Evolutionary conservation across 2,797 vertebrate species (phyloP), one percentile per base, ranked within the genome.

Genomic region (Anguilla anguilla): DNA sequence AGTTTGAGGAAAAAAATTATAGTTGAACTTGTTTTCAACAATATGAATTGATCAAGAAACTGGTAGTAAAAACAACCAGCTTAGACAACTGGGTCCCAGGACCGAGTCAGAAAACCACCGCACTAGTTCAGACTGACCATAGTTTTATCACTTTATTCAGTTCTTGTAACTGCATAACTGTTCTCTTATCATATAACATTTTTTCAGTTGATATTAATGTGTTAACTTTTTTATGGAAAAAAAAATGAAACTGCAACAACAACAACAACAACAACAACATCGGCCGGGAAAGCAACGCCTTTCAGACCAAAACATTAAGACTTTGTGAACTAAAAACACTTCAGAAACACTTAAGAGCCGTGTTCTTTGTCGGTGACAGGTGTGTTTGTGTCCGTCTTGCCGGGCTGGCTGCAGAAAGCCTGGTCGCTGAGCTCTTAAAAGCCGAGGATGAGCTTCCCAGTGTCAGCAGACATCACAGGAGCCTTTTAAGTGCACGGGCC

Each of bases 401-500:
- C 1, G 93, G 91, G 91, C 84, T 87, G 93, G 93, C 94, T 94
- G 92, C 90, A 86, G 92, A 92, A 90, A 94, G 95, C 95, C 93
- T 93, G 94, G 93, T 93, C 89, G 92, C 93, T 91, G 90, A 92
- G 94, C 94, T 94, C 93, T 95, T 96, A 95, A 96, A 95, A 96
- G 95, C 95, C 88, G 92, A 91, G 87, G 91, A 93, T 92, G 93
- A 94, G 92, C 93, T 90, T 94, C 90, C 81, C 28, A 91, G 91
- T 96, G 95, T 96, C 95, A 96, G 93, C 91, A 91, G 93, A 92
- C 93, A 96, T 96, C 94, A 95, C 92, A 87, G 31, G 90, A 92
- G 92, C 93, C 93, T 95, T 95, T 95, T 94, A 96, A 88, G 92
- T 90, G 91, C 92, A 94, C 95, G 94, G 94, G 94, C 94, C 92